These are phyloP conservation scores for Chloromyia formosa DNA, from an alignment of 2,888 invertebrate genomes.

Conservation along the genomic window DNA sequence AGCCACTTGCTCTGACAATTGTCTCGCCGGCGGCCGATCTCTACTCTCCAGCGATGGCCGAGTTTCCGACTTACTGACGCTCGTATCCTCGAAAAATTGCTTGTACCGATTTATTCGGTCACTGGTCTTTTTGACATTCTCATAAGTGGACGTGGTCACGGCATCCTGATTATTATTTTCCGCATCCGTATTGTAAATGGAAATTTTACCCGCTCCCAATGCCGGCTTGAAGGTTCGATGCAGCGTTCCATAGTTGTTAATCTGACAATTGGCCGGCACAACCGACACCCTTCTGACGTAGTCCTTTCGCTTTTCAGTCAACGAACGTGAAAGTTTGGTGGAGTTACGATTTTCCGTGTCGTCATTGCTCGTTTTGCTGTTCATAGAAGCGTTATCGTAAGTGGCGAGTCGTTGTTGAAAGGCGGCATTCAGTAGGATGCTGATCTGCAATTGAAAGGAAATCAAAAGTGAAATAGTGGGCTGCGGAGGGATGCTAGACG, in stretches of 20 bases:
- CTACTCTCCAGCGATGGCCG: neutral
- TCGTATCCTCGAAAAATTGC: conserved; percentile 50
- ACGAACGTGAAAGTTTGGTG: conserved; percentile 66
- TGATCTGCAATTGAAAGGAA: conserved; percentile 51
- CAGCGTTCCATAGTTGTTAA: conserved; percentile 53
- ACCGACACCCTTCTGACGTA: conserved; percentile 73
- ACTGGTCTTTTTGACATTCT: conserved; percentile 38
- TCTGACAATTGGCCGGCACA: conserved; percentile 63
- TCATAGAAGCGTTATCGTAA: conserved; percentile 48
- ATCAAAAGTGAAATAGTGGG: neutral
- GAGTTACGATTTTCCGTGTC: conserved; percentile 59
- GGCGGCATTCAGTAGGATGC: conserved; percentile 54
- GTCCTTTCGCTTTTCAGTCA: conserved; percentile 72
- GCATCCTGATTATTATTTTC: conserved; percentile 23
- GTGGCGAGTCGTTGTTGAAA: conserved; percentile 52
- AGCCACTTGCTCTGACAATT: neutral
- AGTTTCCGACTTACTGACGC: conserved; percentile 27
- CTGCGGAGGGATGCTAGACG: no score
- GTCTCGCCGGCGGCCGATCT: neutral
- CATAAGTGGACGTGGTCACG: neutral
- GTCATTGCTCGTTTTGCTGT: conserved; percentile 44
- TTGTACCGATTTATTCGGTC: conserved; percentile 52
- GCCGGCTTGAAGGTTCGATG: conserved; percentile 52
- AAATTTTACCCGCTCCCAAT: conserved; percentile 50
- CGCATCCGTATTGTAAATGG: conserved; percentile 45